A percentile compares a stretch with the other conserved stretches of the same genome.
Conservation (phyloP, 2,888 invertebrate species). For the Embidobia sp. region DNA sequence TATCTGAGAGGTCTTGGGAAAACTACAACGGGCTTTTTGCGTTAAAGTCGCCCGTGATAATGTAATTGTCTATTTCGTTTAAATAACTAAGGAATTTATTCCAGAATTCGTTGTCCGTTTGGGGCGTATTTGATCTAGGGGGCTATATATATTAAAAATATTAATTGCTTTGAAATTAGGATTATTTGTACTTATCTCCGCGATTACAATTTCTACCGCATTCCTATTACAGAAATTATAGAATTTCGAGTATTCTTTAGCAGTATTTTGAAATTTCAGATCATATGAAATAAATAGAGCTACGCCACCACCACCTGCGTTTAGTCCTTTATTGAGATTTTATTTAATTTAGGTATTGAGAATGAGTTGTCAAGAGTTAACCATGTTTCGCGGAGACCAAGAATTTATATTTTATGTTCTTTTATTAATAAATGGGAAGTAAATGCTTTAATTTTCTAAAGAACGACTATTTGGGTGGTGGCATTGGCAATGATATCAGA, state of each 20-base stretch:
- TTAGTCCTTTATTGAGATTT: background rate
- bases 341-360: background rate
- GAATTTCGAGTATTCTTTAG: background rate
- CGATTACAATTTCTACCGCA: background rate
- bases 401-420: background rate
- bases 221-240: background rate
- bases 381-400: background rate
- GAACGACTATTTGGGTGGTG: too few relatives aligned
- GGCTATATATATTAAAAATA: constrained; percentile 15
- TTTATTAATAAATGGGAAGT: background rate
- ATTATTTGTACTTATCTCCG: background rate
- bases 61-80: background rate
- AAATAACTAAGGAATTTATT: constrained; percentile 1
- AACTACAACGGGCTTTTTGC: constrained; percentile 6
- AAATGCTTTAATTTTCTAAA: background rate
- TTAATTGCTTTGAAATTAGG: background rate
- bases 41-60: constrained; percentile 1
- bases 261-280: background rate
- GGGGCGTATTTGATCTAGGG: background rate
- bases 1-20: background rate
- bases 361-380: background rate
- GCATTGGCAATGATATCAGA: too few relatives aligned
- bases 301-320: background rate
- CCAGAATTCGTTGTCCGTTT: background rate
- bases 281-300: background rate